These are phyloP conservation scores for Notarius quadriscutis DNA, from an alignment of 2,113 vertebrate species.

Conservation along the genomic window DNA sequence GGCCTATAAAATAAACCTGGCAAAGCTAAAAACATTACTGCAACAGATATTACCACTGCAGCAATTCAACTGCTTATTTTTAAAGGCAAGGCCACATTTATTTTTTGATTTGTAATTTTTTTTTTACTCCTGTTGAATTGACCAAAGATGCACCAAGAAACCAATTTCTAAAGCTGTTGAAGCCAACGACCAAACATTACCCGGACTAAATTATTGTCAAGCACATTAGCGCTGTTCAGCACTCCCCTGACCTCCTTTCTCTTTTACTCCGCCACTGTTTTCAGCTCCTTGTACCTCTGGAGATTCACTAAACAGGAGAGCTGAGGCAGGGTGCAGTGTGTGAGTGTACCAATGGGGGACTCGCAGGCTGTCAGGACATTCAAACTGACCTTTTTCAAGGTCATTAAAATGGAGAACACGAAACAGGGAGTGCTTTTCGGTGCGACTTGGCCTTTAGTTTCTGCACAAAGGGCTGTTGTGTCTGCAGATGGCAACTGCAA, in stretches of 20 bases:
- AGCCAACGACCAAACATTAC: neutral
- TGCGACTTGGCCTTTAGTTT: constrained; percentile 54
- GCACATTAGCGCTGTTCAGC: constrained; percentile 4
- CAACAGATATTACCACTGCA: neutral
- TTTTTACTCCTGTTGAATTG: neutral
- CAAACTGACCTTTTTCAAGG: constrained; percentile 57
- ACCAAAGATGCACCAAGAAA: neutral
- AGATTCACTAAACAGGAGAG: constrained; percentile 29
- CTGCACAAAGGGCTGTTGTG: constrained; percentile 43
- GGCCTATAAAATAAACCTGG: constrained; percentile 23
- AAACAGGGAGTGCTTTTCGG: constrained; percentile 35
- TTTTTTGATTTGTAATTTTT: neutral
- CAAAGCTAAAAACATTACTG: constrained; percentile 5
- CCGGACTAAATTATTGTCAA: neutral
- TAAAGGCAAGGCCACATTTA: neutral
- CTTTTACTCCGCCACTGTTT: neutral
- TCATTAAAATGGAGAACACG: constrained; percentile 53
- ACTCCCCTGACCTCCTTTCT: neutral
- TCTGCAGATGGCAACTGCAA: constrained; percentile 45
- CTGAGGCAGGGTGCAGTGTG: constrained; percentile 1
- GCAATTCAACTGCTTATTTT: constrained; percentile 8
- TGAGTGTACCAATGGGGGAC: neutral
- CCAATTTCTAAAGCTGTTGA: neutral
- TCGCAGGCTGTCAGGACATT: constrained; percentile 44
- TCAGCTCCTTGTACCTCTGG: constrained; percentile 2